A percentile compares a stretch with the other conserved stretches of the same genome.
Evolutionary conservation across 1,140 invertebrate species (phyloP).

Genomic region (Diabrotica virgifera): DNA sequence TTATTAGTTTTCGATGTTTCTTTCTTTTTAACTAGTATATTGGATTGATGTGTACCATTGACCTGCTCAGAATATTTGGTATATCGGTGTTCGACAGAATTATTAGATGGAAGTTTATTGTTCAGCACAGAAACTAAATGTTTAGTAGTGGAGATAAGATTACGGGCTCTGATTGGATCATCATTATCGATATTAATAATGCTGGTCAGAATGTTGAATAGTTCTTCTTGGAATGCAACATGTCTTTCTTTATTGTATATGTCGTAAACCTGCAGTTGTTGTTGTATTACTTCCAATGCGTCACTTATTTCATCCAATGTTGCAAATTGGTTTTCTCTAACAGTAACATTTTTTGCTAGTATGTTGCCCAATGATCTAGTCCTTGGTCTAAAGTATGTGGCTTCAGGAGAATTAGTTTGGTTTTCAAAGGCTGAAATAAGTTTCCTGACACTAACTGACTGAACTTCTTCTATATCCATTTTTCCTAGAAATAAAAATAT

Average conservation of each 20-base stretch:
- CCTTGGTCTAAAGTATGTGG: conserved; percentile 1
- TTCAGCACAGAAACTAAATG: conserved; percentile 24
- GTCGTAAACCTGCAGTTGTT: conserved; percentile 26
- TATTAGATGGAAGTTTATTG: conserved; percentile 18
- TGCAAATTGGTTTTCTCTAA: conserved; percentile 7
- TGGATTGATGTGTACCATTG: not conserved
- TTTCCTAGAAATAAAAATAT: not conserved
- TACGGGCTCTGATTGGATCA: conserved; percentile 16
- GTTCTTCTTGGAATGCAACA: conserved; percentile 30
- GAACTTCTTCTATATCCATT: not conserved
- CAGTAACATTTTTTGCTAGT: conserved; percentile 23
- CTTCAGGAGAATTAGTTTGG: not conserved
- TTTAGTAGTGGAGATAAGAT: conserved; percentile 21
- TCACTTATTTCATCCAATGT: conserved; percentile 28
- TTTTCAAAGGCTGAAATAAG: conserved; percentile 7
- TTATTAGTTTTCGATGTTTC: not conserved
- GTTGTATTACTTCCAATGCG: conserved; percentile 25
- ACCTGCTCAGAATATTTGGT: not conserved
- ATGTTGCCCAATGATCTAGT: conserved; percentile 28
- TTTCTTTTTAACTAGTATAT: not conserved
- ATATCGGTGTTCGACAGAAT: not conserved
- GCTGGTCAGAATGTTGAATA: conserved; percentile 26
- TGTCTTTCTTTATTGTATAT: conserved; percentile 28
- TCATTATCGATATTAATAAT: conserved; percentile 25
- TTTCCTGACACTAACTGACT: not conserved